A percentile compares a stretch with the other conserved stretches of the same genome.
phyloP scores from a whole-genome alignment of 2,888 invertebrate genomes.

The Ommatoiulus sabulosus region DNA sequence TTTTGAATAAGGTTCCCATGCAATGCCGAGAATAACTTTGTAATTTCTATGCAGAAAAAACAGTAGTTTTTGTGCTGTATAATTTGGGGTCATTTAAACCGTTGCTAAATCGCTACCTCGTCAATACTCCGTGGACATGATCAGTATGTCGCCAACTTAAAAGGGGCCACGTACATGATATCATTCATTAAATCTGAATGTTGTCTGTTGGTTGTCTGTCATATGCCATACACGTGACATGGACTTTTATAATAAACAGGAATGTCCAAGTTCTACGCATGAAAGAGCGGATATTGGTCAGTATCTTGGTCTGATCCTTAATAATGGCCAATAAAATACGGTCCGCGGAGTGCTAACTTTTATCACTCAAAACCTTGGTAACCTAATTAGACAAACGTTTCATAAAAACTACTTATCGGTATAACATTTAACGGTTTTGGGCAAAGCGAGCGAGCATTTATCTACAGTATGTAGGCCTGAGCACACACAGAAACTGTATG shows the following conservation, averaged over 20 bases:
- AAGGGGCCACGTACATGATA: neutral
- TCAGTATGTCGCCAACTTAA: neutral
- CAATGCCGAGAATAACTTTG: neutral
- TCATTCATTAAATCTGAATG: neutral
- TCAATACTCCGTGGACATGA: neutral
- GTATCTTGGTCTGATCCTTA: neutral
- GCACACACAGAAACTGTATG: neutral
- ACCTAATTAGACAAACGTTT: neutral
- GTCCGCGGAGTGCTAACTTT: neutral
- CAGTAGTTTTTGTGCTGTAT: neutral
- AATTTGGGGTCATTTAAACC: slow-evolving; percentile 10
- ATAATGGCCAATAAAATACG: neutral
- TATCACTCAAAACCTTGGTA: neutral
- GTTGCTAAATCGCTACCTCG: neutral
- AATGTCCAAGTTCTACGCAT: no score
- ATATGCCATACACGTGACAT: no score
- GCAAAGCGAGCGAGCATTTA: neutral
- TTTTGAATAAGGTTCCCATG: neutral
- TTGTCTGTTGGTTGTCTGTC: no score
- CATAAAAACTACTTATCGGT: neutral
- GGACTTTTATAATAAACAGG: no score
- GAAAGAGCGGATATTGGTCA: neutral
- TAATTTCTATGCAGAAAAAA: neutral
- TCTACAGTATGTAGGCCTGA: slow-evolving; percentile 27
- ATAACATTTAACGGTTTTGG: neutral